Evolutionary conservation across 2,888 invertebrate species (phyloP), one percentile per base, ranked within the genome.

Genomic region (Euzetes globulus): DNA sequence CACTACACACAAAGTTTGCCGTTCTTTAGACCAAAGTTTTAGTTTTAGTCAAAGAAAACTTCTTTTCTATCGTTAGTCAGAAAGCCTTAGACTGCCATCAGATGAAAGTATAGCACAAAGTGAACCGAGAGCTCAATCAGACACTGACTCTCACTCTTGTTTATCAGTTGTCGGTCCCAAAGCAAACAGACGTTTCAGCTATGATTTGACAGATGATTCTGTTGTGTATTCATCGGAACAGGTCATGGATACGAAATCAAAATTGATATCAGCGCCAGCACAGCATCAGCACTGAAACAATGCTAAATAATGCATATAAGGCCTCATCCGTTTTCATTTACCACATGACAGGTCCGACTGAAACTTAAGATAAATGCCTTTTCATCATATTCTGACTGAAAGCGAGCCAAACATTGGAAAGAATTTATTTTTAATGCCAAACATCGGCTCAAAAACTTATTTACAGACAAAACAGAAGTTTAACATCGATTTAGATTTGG

Each of bases 151-250:
- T 22, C 6, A 47, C 33, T 33, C 41, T 65, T 65, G 65, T 65
- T 65, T 65, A 65, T 65, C 65, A 41, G 19, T 25, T 41, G 37
- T 41, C 41, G 41, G 37, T 27, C 65, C 65, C 65, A 65, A 65
- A 65, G 65, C 65, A 41, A 65, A 65, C 13, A 29, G 63, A 33
- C 63, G 29, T 63, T 63, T 33, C 63, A 63, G 63, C 65, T 29
- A 65, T 65, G n/a, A 65, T 65, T 65, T 65, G 65, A 65, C 65
- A 11, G 65, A 65, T 65, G 65, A 65, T 65, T 65, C 65, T 65
- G 65, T 65, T 19, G 65, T 65, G 65, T 41, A 65, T 65, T 65
- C 65, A 65, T 41, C 9, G 63, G 65, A 65, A 65, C 65, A 41
- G 65, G 65, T 65, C 65, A 65, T 55, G 58, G 65, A 17, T 65